Evolutionary conservation across 2,797 vertebrate genomes (phyloP), one percentile per base, ranked within the genome.

Genomic region (Hylomyscus alleni): DNA sequence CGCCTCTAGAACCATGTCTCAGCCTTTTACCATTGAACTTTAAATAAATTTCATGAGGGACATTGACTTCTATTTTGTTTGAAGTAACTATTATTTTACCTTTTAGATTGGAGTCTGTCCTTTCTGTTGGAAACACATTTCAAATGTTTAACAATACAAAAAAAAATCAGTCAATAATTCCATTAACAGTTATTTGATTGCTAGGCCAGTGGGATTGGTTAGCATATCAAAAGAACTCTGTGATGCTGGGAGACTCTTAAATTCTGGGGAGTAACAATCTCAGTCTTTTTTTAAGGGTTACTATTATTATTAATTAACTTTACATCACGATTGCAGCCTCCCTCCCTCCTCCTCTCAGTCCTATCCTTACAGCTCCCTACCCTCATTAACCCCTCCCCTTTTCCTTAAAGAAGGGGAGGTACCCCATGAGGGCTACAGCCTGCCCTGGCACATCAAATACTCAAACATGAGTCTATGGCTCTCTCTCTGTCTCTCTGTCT

Each of bases 101-200:
- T 78, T 92, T 94, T 87, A 89, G 37, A 50, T 37, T 54, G 19
- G 89, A 94, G 37, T 78, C 58, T 88, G 13, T 93, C 62, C 52
- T 92, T 91, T 91, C 62, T 77, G 58, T 58, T 56, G 31, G 65
- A 95, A 91, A 75, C n/a, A 67, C 58, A 91, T 85, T 96, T 97
- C 86, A 90, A 96, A 93, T 54, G 44, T 95, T 93, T 92, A 87
- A 89, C 83, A 89, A 85, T 2, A 90, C 44, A 91, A 89, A 65
- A 87, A 62, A 67, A 81, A 91, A 56, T 60, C 89, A 72, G 95
- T 76, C 96, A 97, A 88, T 56, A 91, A 84, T 76, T n/a, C 91
- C 72, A 85, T 96, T 94, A 97, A 62, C 78, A 77, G 91, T 94
- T 83, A 75, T 72, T 85, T 95, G 95, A 93, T 90, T 91, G 95